Percentiles rank a stretch among this genome's conserved stretches.
phyloP scores from a whole-genome alignment of 2,797 vertebrate genomes.

The Eulemur mongoz region DNA sequence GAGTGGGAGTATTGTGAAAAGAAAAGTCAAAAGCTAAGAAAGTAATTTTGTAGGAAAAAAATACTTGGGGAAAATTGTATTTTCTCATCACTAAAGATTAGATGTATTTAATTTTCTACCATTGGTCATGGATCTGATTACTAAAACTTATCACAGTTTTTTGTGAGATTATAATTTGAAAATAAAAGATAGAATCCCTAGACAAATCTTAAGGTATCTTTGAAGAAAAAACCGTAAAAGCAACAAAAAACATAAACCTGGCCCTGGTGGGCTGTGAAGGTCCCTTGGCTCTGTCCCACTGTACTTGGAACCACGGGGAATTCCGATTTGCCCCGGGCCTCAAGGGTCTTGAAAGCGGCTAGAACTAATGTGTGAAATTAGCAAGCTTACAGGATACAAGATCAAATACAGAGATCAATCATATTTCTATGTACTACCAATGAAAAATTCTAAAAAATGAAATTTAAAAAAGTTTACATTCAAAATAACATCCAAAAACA shows the following conservation, averaged over 20 bases:
- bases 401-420: neutral
- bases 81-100: neutral
- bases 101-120: constrained; percentile 33
- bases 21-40: constrained; percentile 57
- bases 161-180: constrained; percentile 22
- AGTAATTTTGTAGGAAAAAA: constrained; percentile 36
- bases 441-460: constrained; percentile 10
- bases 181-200: neutral
- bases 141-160: neutral
- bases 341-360: neutral
- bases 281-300: neutral
- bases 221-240: neutral
- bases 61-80: constrained; percentile 38
- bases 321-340: neutral
- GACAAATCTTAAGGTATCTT: neutral
- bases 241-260: neutral
- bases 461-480: neutral
- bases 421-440: neutral
- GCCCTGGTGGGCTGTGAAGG: rapidly evolving
- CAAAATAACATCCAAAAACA: neutral
- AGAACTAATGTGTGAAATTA: neutral
- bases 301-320: neutral
- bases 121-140: neutral
- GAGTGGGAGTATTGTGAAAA: constrained; percentile 57
- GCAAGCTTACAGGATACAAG: neutral